A percentile compares a stretch with the other conserved stretches of the same genome.
phyloP scores from a whole-genome alignment of 2,113 vertebrate genomes.

The Hydrolagus affinis region DNA sequence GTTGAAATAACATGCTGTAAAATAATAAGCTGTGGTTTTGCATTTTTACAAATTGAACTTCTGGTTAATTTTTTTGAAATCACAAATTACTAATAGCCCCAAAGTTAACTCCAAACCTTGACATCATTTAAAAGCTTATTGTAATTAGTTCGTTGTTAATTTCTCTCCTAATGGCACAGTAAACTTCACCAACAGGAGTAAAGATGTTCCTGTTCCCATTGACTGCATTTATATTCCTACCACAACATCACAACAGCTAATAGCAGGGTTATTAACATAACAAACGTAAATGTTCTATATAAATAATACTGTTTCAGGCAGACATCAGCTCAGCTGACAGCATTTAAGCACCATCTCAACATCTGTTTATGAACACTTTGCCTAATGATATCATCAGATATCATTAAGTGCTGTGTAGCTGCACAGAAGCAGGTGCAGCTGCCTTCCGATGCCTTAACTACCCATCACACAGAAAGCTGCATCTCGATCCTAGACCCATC shows the following conservation, averaged over 20 bases:
- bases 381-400: constrained; percentile 99
- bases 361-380: constrained; percentile 99
- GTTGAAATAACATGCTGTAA: constrained; percentile 1
- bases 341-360: constrained; percentile 98
- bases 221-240: constrained; percentile 87
- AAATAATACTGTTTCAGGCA: constrained; percentile 98
- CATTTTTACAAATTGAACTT: constrained; percentile 10
- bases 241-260: constrained; percentile 91
- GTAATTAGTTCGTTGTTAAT: constrained; percentile 37
- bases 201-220: constrained; percentile 79
- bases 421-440: constrained; percentile 96
- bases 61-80: background rate
- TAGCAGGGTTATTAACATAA: constrained; percentile 99
- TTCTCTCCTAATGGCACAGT: constrained; percentile 31
- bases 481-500: constrained; percentile 87
- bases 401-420: constrained; percentile 98
- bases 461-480: constrained; percentile 72
- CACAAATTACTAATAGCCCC: constrained; percentile 23
- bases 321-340: constrained; percentile 94
- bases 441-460: constrained; percentile 94
- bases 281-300: constrained; percentile 99
- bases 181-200: constrained; percentile 57
- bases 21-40: background rate
- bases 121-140: constrained; percentile 32
- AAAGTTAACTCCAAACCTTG: constrained; percentile 31